Base-by-base conservation (phyloP, 2,888 invertebrate genomes). In the Salpingus planirostris region DNA sequence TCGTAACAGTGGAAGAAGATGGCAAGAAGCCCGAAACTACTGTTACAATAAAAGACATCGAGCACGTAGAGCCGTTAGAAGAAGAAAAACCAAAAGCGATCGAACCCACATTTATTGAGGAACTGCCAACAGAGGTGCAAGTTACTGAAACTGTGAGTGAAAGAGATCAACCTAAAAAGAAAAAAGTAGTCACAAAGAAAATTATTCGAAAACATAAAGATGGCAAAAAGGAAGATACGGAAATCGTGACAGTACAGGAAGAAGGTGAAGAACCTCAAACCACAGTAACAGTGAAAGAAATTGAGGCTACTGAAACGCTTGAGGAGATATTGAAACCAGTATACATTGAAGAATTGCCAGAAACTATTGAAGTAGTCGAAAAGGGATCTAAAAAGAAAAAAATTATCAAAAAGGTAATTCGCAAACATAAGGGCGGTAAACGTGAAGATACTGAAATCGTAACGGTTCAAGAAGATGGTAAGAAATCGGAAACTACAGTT, bases 1-100 rank as follows among this genome's bases (percentile, higher is more conserved):
- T 70, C 37, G 59, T 64, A 40, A 67, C 66, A 1, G 49, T 65
- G 27, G 64, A 66, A 37, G 66, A 67, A 51, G 67, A 67, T 32
- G 66, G 62, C 25, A 60, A 66, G 39, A 21, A 60, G 50, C 60
- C 67, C 26, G 43, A 68, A 33, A 64, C 61, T 42, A 64, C 67
- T 38, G 56, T 68, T 11, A 52, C 55, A 13, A 55, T 68, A 2
- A 46, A 44, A 42, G 47, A 40, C 33, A 42, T 46, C 31, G 49
- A 25, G 24, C n/a, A n/a, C n/a, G n/a, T n/a, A n/a, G n/a, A n/a
- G n/a, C 11, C 1, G 21, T 8, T 14, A 23, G 43, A 40, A 28
- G 55, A 60, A 40, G 52, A 57, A 3, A 44, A 49, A 1, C 56
- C 60, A 0, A 54, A 53, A 34, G 55, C 54, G 15, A 55, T 49